Base-by-base conservation (phyloP, 2,797 vertebrate genomes). In the Catharus ustulatus region DNA sequence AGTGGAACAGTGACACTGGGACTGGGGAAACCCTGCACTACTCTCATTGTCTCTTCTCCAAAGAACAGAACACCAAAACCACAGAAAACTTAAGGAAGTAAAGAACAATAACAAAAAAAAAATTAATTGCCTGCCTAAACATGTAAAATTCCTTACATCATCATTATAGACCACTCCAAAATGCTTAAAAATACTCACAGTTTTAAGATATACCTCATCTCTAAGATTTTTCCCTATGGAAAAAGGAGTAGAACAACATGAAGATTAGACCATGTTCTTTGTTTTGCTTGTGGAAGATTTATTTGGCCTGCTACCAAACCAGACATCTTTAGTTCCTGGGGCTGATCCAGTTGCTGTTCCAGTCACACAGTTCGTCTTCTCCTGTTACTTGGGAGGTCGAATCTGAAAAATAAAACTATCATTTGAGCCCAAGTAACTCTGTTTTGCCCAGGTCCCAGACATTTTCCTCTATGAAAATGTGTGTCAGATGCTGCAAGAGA, bases 261-360 rank as follows among this genome's bases (percentile, higher is more conserved):
- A 76, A 86, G 92, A 88, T 89, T 89, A 89, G 61, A 82, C 15
- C 6, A 11, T 43, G 19, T 74, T 93, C 66, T 93, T 89, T 94
- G 66, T 75, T 95, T 77, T 83, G 42, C 58, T 66, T 95, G 20
- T 87, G 84, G 92, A 97, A 92, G 71, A 61, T 63, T 95, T 89
- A 5, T 82, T 94, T 97, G 94, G 87, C 82, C 46, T 91, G 84
- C 57, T 85, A 95, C 95, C 94, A 96, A 88, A 67, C 48, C 85
- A 90, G 64, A 92, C 61, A 67, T 94, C 87, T 94, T 94, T 94
- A 92, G 86, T 90, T 94, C 71, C 77, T 67, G 77, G 71, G 55
- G 58, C 45, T 79, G 72, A 27, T 94, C 78, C 69, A 78, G 58
- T 74, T 81, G 83, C 83, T 90, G 27, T 32, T 92, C 67, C 73